Percentiles rank a stretch among this genome's conserved stretches.
Evolutionary conservation across 1,140 invertebrate genomes (phyloP).

Genomic region (Scaptomyza montana): DNA sequence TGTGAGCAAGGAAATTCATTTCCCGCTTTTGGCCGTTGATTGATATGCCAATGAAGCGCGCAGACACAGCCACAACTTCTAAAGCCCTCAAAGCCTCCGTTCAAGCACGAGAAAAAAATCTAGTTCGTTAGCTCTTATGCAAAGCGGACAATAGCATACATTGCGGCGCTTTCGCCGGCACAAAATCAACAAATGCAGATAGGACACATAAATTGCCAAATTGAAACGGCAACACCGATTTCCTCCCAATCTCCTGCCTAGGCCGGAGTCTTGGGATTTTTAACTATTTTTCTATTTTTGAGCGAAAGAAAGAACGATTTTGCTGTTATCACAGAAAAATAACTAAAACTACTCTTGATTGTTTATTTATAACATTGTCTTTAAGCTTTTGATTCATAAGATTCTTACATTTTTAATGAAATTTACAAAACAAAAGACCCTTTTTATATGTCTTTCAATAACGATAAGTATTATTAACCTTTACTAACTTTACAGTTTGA

Average conservation of each 20-base stretch:
- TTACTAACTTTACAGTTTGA: no score
- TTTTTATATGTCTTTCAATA: no score
- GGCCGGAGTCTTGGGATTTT: constrained; percentile 36
- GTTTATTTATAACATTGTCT: no score
- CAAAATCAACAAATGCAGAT: constrained; percentile 80
- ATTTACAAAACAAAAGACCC: no score
- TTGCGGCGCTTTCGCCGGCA: constrained; percentile 57
- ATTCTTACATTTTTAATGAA: no score
- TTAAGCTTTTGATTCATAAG: no score
- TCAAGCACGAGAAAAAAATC: constrained; percentile 65
- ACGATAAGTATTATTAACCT: no score
- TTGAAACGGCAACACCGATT: constrained; percentile 43
- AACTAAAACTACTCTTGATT: no score
- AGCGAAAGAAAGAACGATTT: constrained; percentile 9
- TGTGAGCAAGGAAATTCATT: constrained; percentile 78
- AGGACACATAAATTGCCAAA: constrained; percentile 73
- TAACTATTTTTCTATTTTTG: constrained; percentile 16
- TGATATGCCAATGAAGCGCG: constrained; percentile 77
- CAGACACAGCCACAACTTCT: constrained; percentile 28
- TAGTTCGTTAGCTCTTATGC: constrained; percentile 79
- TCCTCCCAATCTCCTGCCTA: constrained; percentile 18
- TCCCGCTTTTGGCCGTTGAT: constrained; percentile 75
- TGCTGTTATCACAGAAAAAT: no score
- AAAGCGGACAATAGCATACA: constrained; percentile 75
- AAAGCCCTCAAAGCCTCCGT: not conserved